A percentile compares a stretch with the other conserved stretches of the same genome.
These are phyloP conservation scores for Pseudochirops corinnae DNA, from an alignment of 2,797 vertebrate species.

Conservation along the genomic window DNA sequence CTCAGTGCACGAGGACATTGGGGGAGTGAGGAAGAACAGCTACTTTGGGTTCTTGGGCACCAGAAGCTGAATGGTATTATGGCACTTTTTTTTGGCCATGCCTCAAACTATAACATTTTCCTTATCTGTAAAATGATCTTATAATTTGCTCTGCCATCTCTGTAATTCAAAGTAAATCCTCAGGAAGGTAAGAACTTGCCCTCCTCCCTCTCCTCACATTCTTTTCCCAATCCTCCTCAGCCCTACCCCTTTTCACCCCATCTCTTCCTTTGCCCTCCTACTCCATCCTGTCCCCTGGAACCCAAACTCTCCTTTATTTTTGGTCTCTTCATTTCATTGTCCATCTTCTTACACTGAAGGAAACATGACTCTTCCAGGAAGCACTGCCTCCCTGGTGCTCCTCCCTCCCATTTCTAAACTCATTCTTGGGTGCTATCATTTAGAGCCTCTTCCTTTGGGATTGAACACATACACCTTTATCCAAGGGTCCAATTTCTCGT, in stretches of 20 bases:
- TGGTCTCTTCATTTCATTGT: neutral
- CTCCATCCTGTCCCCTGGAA: neutral
- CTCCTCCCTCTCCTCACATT: neutral
- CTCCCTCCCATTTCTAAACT: neutral
- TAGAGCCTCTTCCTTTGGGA: neutral
- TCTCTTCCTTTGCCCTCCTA: too few species aligned
- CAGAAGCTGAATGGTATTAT: neutral
- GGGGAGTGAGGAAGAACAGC: neutral
- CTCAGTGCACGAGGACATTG: neutral
- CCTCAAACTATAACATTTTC: neutral
- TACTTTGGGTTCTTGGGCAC: neutral
- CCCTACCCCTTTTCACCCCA: neutral
- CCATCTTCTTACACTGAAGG: neutral
- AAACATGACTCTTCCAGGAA: neutral
- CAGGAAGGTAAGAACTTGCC: neutral
- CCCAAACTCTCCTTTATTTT: neutral
- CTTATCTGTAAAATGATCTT: neutral
- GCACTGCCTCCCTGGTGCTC: neutral
- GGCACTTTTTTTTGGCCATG: neutral
- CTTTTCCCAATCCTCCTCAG: neutral
- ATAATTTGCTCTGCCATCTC: neutral
- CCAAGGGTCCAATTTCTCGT: neutral
- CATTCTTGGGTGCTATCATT: neutral
- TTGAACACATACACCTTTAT: neutral
- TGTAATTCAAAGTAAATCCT: neutral